Evolutionary conservation across 2,888 invertebrate genomes (phyloP), one percentile per base, ranked within the genome.

Genomic region (Bugula neritina): DNA sequence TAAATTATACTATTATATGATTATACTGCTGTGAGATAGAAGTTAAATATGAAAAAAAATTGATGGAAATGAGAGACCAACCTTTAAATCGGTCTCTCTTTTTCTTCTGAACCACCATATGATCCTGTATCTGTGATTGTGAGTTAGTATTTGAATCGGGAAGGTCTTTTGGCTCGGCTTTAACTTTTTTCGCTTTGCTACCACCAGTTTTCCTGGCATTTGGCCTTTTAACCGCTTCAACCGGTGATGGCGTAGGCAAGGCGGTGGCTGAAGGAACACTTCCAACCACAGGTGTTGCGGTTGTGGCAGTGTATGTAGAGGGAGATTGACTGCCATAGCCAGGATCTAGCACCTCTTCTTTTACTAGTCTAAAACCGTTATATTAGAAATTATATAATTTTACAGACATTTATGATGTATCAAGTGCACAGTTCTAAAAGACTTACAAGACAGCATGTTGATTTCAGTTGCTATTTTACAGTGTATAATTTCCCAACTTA

Each of bases 1-100:
- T n/a, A n/a, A n/a, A n/a, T n/a, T n/a, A n/a, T n/a, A n/a, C n/a
- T n/a, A n/a, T n/a, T n/a, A n/a, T n/a, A n/a, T n/a, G n/a, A n/a
- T n/a, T n/a, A n/a, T n/a, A n/a, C n/a, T n/a, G n/a, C n/a, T n/a
- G n/a, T n/a, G n/a, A 17, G 43, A 43, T 43, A 17, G 43, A 17
- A 10, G 43, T 43, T 43, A 43, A 17, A 43, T 43, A 10, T 10
- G 43, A 43, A 17, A 43, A 43, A 10, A 43, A 43, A 43, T 43
- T 10, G 43, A 17, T 10, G 43, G n/a, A 43, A 43, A 17, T 23
- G 3, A 55, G 10, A 17, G 3, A 55, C 63, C 2, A 80, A 2
- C 84, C 84, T 69, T 83, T 82, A 74, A 84, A 84, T 21, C 84
- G 72, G 72, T 83, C 82, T 23, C 80, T 75, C 73, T 82, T 83